Percentiles rank a stretch among this genome's conserved stretches.
phyloP scores from a whole-genome alignment of 2,888 invertebrate species.

The Erannis defoliaria region DNA sequence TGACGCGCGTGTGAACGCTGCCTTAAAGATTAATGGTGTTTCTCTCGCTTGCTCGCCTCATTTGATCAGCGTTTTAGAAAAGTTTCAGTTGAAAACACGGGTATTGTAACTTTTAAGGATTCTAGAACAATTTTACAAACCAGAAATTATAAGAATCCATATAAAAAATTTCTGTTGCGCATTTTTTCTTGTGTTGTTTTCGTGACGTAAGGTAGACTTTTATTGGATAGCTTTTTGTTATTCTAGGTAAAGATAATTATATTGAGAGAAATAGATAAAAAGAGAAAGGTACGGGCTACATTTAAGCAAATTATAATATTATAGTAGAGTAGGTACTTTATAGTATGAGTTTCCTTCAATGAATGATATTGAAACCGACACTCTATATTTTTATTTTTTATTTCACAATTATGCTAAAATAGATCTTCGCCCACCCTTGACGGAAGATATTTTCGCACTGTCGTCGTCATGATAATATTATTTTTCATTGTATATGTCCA shows the following conservation, averaged over 20 bases:
- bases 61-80: slow-evolving; percentile 43
- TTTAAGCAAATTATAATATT: neutral
- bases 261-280: too few relatives aligned
- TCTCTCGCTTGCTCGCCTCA: slow-evolving; percentile 46
- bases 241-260: too few relatives aligned
- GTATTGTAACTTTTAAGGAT: neutral
- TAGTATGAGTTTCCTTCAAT: neutral
- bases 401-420: too few relatives aligned
- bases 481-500: too few relatives aligned
- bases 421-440: too few relatives aligned
- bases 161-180: neutral
- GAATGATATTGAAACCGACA: too few relatives aligned
- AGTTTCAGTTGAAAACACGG: slow-evolving; percentile 19
- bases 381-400: too few relatives aligned
- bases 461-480: too few relatives aligned
- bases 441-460: too few relatives aligned
- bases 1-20: slow-evolving; percentile 43
- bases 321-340: too few relatives aligned
- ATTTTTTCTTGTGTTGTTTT: neutral
- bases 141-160: neutral
- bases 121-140: neutral
- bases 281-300: neutral
- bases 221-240: too few relatives aligned
- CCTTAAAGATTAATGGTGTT: slow-evolving; percentile 52
- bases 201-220: neutral